A percentile compares a stretch with the other conserved stretches of the same genome.
Evolutionary conservation across 2,113 vertebrate genomes (phyloP).

Genomic region (Pollachius pollachius): DNA sequence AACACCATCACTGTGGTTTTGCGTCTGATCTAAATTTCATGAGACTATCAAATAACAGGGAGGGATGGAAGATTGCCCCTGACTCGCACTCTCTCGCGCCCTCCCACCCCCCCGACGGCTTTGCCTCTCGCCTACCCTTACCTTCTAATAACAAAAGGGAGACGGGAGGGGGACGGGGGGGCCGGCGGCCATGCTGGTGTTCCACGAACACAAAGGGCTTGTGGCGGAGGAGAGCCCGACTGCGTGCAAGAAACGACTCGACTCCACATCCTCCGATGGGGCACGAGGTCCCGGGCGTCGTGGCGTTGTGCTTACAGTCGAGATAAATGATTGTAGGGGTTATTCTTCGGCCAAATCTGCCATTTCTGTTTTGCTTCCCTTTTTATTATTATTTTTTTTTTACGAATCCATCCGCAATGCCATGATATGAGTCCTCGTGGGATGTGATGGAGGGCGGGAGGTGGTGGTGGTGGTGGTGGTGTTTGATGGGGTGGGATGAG

Average conservation of each 20-base stretch:
- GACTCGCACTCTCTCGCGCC: slow-evolving; percentile 20
- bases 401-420: too few species aligned
- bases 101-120: slow-evolving; percentile 2
- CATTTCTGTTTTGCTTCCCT: too few species aligned
- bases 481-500: slow-evolving; percentile 34
- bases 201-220: slow-evolving; percentile 47
- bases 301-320: too few species aligned
- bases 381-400: too few species aligned
- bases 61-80: slow-evolving; percentile 43
- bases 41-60: slow-evolving; percentile 59
- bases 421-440: too few species aligned
- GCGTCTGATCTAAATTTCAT: slow-evolving; percentile 66
- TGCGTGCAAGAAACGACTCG: slow-evolving; percentile 25
- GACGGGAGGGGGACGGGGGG: slow-evolving; percentile 21
- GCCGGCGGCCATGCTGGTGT: slow-evolving; percentile 53
- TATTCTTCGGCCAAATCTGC: too few species aligned
- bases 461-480: neutral
- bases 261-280: neutral
- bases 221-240: slow-evolving; percentile 27
- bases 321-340: too few species aligned
- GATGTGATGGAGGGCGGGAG: neutral
- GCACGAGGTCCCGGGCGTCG: too few species aligned
- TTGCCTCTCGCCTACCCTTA: slow-evolving; percentile 37
- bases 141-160: slow-evolving; percentile 51
- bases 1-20: too few species aligned